Evolutionary conservation across 2,888 invertebrate species (phyloP).

Genomic region (Eulithis prunata): DNA sequence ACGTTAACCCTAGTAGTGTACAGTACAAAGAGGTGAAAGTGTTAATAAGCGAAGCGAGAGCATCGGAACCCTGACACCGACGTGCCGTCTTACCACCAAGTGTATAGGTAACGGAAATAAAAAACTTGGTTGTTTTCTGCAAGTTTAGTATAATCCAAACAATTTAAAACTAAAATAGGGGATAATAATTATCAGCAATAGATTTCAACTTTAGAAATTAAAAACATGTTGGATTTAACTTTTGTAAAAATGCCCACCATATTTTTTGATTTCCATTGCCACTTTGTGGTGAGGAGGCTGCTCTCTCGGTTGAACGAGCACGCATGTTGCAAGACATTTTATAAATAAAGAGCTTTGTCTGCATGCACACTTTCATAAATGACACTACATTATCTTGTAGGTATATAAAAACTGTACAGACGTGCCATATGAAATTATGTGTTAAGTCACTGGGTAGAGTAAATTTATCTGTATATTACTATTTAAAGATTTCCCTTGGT

Average conservation of each 20-base stretch:
- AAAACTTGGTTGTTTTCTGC: too few species aligned
- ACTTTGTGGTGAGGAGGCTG: too few species aligned
- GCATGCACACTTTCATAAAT: slow-evolving; percentile 18
- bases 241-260: too few species aligned
- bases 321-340: slow-evolving; percentile 15
- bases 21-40: slow-evolving; percentile 68
- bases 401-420: not conserved
- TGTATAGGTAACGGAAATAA: too few species aligned
- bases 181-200: too few species aligned
- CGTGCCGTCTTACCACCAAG: slow-evolving; percentile 6
- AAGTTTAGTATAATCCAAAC: too few species aligned
- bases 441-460: not conserved
- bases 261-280: too few species aligned
- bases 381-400: slow-evolving; percentile 15
- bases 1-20: slow-evolving; percentile 72
- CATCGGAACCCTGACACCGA: slow-evolving; percentile 41
- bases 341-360: slow-evolving; percentile 12
- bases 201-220: too few species aligned
- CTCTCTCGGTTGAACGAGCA: slow-evolving; percentile 12
- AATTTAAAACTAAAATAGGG: too few species aligned
- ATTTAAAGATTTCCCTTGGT: not conserved
- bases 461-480: slow-evolving; percentile 1
- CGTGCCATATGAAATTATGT: not conserved
- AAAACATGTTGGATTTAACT: too few species aligned
- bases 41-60: slow-evolving; percentile 57